Conservation (phyloP, 2,113 vertebrate species). For the Nicator chloris region DNA sequence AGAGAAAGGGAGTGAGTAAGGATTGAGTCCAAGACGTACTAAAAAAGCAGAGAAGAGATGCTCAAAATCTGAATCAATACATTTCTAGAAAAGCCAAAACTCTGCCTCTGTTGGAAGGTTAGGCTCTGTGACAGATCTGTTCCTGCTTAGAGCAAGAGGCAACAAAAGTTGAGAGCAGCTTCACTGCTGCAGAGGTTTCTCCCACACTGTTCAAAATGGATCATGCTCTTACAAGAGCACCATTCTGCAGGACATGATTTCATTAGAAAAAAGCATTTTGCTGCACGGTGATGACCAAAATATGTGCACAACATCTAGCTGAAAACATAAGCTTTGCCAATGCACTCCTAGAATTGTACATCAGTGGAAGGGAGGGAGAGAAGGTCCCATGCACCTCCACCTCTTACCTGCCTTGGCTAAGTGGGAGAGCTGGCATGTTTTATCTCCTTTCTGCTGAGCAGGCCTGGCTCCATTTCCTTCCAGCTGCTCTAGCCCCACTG, state of each 20-base stretch:
- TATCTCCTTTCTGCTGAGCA: not conserved
- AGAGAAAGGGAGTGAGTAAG: not conserved
- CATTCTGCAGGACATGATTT: not conserved
- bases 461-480: not conserved
- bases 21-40: not conserved
- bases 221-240: not conserved
- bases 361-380: not conserved
- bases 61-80: not conserved
- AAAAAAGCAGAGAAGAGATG: not conserved
- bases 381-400: not conserved
- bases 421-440: fast-evolving
- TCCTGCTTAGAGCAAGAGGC: not conserved
- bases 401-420: not conserved
- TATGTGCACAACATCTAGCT: fast-evolving
- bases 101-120: not conserved
- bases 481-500: not conserved
- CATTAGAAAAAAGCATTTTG: not conserved
- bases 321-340: not conserved
- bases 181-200: not conserved
- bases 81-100: not conserved
- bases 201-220: not conserved
- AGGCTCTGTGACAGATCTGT: not conserved
- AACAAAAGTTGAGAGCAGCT: not conserved
- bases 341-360: not conserved
- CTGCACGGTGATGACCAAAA: not conserved